A percentile compares a stretch with the other conserved stretches of the same genome.
These are phyloP conservation scores for Cephus spinipes DNA, from an alignment of 2,888 invertebrate genomes.

Conservation along the genomic window DNA sequence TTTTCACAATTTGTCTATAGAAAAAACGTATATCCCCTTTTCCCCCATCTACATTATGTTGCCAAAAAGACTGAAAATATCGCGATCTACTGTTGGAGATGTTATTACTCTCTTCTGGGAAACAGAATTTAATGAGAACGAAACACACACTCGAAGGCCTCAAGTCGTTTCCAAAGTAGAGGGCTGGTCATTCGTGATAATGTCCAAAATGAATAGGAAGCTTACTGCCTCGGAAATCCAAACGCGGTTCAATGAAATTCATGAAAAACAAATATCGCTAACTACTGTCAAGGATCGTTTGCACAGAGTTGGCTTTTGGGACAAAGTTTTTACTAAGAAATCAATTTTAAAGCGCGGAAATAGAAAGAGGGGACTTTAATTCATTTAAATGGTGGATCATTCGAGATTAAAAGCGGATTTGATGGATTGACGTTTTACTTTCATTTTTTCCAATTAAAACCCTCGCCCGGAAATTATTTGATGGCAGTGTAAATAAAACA, in stretches of 20 bases:
- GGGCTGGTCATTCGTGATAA: constrained; percentile 19
- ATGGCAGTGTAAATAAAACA: no score
- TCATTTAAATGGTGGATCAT: constrained; percentile 29
- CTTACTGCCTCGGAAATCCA: constrained; percentile 18
- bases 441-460: no score
- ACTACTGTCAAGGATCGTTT: constrained; percentile 21
- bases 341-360: constrained; percentile 18
- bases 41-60: no score
- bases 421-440: constrained; percentile 22
- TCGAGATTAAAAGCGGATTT: constrained; percentile 24
- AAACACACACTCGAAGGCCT: background rate
- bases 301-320: constrained; percentile 30
- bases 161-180: constrained; percentile 18
- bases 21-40: no score
- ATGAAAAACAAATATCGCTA: constrained; percentile 15
- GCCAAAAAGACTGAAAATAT: no score
- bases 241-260: constrained; percentile 17
- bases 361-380: constrained; percentile 21
- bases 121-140: no score
- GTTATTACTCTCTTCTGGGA: no score
- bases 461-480: no score
- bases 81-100: no score
- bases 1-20: no score
- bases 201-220: constrained; percentile 19
- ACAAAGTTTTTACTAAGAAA: constrained; percentile 21